Conservation (phyloP, 2,888 invertebrate genomes). For the Amblyjoppa proteus region DNA sequence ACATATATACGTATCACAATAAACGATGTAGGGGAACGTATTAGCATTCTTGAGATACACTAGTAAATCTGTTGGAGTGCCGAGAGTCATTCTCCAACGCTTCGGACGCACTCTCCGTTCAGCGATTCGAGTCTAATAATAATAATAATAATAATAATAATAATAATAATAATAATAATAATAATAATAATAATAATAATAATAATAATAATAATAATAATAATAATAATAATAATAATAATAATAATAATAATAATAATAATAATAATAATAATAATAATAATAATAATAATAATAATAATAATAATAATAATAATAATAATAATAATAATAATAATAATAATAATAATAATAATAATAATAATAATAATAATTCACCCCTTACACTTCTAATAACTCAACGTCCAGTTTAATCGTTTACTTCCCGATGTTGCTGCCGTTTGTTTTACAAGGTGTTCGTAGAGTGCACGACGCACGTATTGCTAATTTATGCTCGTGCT, state of each 20-base stretch:
- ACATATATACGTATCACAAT: background rate
- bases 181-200: no score
- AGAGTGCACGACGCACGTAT: constrained; percentile 76
- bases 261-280: no score
- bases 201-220: no score
- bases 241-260: no score
- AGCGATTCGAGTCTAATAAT: background rate
- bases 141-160: no score
- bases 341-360: background rate
- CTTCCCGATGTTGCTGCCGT: background rate
- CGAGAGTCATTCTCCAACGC: background rate
- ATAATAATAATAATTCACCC: background rate
- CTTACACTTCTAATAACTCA: constrained; percentile 72
- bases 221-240: no score
- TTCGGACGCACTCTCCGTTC: background rate
- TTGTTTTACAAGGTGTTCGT: constrained; percentile 68
- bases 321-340: background rate
- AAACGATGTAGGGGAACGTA: background rate
- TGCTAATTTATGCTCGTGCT: constrained; percentile 77
- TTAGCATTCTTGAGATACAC: constrained; percentile 23
- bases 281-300: no score
- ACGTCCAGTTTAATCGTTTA: constrained; percentile 62
- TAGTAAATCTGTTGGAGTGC: constrained; percentile 13
- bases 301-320: no score
- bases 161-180: no score